phyloP scores from a whole-genome alignment of 2,888 invertebrate genomes.

The Leptinotarsa peninsularis region DNA sequence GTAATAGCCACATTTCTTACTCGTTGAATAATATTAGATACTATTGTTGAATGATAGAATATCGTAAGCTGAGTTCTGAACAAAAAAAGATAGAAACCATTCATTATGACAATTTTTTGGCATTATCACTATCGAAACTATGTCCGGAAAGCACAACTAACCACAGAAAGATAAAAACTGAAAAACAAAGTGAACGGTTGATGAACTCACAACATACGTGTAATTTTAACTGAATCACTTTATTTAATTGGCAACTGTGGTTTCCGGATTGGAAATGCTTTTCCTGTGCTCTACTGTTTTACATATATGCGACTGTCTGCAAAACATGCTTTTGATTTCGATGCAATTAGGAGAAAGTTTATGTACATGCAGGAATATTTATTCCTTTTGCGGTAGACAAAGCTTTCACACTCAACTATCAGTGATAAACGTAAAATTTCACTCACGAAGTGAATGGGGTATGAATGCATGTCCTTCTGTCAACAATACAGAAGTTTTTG shows the following conservation, averaged over 20 bases:
- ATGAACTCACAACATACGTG: slow-evolving; percentile 35
- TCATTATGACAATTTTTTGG: no score
- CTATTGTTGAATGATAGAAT: no score
- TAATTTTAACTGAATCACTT: slow-evolving; percentile 36
- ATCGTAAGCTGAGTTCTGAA: no score
- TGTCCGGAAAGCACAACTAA: not conserved
- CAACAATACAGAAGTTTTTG: no score
- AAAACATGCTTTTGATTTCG: slow-evolving; percentile 22
- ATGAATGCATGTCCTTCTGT: no score
- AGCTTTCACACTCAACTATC: no score
- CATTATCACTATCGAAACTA: not conserved
- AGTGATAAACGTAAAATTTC: no score
- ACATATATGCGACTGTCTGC: slow-evolving; percentile 19
- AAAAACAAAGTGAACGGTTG: slow-evolving; percentile 31
- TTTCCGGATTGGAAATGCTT: slow-evolving; percentile 34
- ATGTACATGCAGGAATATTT: not conserved
- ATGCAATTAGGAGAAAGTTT: slow-evolving; percentile 17
- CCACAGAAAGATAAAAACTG: not conserved
- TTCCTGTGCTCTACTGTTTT: slow-evolving; percentile 30
- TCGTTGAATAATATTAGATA: no score
- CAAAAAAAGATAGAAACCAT: no score
- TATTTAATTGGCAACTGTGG: slow-evolving; percentile 35
- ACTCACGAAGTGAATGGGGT: no score
- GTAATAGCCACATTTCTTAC: no score
- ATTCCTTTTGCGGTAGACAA: no score